Evolutionary conservation across 2,888 invertebrate species (phyloP).

Genomic region (Eretmocerus hayati): DNA sequence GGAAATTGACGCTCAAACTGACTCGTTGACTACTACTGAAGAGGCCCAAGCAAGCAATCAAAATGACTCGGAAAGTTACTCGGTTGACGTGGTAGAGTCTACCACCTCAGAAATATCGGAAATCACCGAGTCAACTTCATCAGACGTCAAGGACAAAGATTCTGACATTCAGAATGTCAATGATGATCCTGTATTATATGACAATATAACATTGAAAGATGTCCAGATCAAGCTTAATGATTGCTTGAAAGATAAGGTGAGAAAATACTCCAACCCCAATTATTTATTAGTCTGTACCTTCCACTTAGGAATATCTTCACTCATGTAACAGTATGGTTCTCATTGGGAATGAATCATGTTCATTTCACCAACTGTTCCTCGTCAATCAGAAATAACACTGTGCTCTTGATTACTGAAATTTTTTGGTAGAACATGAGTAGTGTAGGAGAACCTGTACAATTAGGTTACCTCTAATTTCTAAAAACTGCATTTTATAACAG

Average conservation of each 20-base stretch:
- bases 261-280: no score
- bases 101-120: constrained; percentile 34
- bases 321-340: no score
- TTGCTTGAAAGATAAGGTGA: constrained; percentile 34
- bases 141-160: constrained; percentile 19
- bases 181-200: constrained; percentile 29
- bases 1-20: constrained; percentile 1
- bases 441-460: no score
- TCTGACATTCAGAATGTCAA: constrained; percentile 9
- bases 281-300: no score
- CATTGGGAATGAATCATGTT: no score
- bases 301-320: no score
- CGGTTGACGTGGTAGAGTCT: constrained; percentile 34
- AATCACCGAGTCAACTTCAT: constrained; percentile 21
- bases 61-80: constrained; percentile 28
- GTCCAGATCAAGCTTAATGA: constrained; percentile 35
- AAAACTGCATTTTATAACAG: no score
- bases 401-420: no score
- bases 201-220: constrained; percentile 24
- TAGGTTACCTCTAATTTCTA: no score
- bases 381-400: no score
- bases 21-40: constrained; percentile 2
- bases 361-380: no score
- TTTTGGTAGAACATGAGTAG: no score
- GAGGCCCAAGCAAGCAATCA: constrained; percentile 24